Percentiles rank a stretch among this genome's conserved stretches.
These are phyloP conservation scores for Euphonia xanthogaster DNA, from an alignment of 2,797 vertebrate species.

Conservation along the genomic window DNA sequence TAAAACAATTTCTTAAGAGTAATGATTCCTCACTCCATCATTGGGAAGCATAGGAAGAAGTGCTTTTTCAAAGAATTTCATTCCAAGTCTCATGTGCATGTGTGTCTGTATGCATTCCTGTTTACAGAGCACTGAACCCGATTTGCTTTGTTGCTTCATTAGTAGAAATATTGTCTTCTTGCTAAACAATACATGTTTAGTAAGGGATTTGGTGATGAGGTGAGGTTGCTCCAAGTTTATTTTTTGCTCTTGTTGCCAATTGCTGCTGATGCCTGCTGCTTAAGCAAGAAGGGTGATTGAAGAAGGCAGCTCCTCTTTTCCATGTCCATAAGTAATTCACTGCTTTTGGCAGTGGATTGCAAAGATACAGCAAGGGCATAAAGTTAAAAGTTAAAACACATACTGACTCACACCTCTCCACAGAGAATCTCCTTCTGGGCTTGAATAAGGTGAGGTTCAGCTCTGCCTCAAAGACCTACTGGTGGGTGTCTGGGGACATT, in stretches of 20 bases:
- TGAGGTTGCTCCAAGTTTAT: neutral
- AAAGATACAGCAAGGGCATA: neutral
- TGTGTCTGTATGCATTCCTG: neutral
- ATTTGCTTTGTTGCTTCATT: slow-evolving; percentile 30
- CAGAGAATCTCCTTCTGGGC: neutral
- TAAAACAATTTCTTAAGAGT: neutral
- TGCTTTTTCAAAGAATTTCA: neutral
- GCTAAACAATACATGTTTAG: neutral
- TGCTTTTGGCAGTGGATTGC: neutral
- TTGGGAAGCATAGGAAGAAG: neutral
- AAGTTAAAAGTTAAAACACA: neutral
- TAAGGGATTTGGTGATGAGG: neutral
- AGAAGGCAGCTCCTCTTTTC: neutral
- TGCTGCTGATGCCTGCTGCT: neutral
- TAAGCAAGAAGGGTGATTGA: neutral
- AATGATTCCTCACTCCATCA: neutral
- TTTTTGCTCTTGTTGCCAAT: neutral
- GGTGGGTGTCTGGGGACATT: neutral
- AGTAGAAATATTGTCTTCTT: slow-evolving; percentile 17
- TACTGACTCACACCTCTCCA: neutral
- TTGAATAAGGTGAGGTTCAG: neutral
- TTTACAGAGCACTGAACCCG: slow-evolving; percentile 18
- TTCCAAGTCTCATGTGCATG: neutral
- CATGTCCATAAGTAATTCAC: neutral
- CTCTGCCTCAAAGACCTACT: neutral